Evolutionary conservation across 2,888 invertebrate genomes (phyloP).

Genomic region (Eremobia ochroleuca): DNA sequence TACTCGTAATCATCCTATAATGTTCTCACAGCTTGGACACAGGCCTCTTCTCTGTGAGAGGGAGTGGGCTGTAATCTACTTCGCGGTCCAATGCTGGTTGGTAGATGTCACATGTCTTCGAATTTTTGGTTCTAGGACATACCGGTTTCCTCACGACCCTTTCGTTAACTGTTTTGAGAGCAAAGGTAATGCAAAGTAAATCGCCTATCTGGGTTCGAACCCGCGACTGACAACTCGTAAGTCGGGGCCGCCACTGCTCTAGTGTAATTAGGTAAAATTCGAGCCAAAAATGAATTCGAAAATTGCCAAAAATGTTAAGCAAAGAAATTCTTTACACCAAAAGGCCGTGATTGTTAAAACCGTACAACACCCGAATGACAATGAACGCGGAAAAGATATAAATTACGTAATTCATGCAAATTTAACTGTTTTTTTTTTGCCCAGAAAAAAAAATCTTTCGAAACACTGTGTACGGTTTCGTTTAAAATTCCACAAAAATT

Average conservation of each 20-base stretch:
- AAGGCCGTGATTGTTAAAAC: constrained; percentile 62
- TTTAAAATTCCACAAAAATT: constrained; percentile 80
- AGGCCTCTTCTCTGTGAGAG: too few species aligned
- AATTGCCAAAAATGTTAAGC: constrained; percentile 29
- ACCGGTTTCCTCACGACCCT: neutral
- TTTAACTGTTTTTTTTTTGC: constrained; percentile 73
- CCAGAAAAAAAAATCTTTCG: constrained; percentile 59
- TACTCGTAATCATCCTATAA: neutral
- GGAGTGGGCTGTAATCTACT: neutral
- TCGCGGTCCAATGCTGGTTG: neutral
- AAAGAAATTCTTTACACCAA: constrained; percentile 50
- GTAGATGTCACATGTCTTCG: neutral
- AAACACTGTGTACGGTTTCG: constrained; percentile 64
- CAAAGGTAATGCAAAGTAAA: neutral
- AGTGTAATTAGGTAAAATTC: constrained; percentile 3
- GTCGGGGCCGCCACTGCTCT: neutral
- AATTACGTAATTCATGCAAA: constrained; percentile 85
- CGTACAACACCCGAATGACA: constrained; percentile 70
- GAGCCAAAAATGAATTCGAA: neutral
- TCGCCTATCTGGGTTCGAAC: neutral
- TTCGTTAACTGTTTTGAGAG: neutral
- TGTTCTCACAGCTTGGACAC: neutral
- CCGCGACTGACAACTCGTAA: too few species aligned
- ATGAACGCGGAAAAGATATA: constrained; percentile 73
- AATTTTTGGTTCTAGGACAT: neutral